Evolutionary conservation across 2,113 vertebrate genomes (phyloP), one percentile per base, ranked within the genome.

Genomic region (Syngnathus floridae): DNA sequence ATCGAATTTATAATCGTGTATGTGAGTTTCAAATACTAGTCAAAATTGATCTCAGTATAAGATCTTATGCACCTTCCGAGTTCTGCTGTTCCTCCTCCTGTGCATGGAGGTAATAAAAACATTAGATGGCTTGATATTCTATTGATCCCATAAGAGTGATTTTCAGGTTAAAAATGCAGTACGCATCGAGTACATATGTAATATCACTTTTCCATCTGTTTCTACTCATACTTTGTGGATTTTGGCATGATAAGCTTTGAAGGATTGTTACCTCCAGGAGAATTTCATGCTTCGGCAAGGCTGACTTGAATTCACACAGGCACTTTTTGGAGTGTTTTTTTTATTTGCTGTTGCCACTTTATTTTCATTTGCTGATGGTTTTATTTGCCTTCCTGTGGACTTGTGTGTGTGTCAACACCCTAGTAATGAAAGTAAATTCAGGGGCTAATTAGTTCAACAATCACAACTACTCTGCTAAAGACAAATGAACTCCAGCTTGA

Each of bases 181-280:
- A 56, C 26, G 43, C 9, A 52, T 14, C 37, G 31, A 19, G 14
- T 38, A 59, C 36, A 38, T 59, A 41, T 41, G 11, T 41, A 41
- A 5, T 22, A 41, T 60, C 58, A 60, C 19, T 38, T 60, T 38
- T 60, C 58, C 36, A 60, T 60, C 21, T 60, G 58, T 41, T 60
- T 21, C 5, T 36, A 60, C 58, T 60, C 38, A 40, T 13, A 7
- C n/a, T 21, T 22, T 60, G 58, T 60, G 58, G 58, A 60, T 60
- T 60, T 60, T 60, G 37, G 37, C 37, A 41, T 22, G 21, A 9
- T 38, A 7, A 22, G n/a, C 58, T 60, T 41, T 60, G 58, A 60
- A 19, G 40, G 58, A 60, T 22, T 41, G 38, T 60, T 38, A 60
- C 21, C 37, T 13, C n/a, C 37, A 60, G 37, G 37, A 60, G 11